phyloP scores from a whole-genome alignment of 2,113 vertebrate genomes.

The Bucco capensis region DNA sequence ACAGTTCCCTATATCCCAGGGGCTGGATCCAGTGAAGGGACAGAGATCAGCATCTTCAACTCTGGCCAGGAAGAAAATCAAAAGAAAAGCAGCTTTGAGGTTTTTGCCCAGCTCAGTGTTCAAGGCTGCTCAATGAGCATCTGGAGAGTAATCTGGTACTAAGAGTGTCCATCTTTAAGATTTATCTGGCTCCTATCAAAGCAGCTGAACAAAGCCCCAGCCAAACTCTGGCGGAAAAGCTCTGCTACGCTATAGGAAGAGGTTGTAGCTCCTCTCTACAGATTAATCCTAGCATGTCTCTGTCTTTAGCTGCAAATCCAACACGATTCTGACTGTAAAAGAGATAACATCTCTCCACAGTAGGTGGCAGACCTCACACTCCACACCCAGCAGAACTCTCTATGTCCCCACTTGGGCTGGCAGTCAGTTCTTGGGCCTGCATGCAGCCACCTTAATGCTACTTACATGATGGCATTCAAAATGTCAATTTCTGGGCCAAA shows the following conservation, averaged over 20 bases:
- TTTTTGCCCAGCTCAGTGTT: not conserved
- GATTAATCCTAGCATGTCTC: not conserved
- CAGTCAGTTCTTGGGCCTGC: not conserved
- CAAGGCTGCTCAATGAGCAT: not conserved
- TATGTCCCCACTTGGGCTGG: not conserved
- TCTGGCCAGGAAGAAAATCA: not conserved
- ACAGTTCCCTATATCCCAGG: not conserved
- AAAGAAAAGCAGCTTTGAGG: not conserved
- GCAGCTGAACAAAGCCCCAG: not conserved
- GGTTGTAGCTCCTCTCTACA: not conserved
- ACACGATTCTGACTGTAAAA: not conserved
- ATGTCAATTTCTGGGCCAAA: not conserved
- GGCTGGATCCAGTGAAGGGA: not conserved
- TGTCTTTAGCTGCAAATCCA: not conserved
- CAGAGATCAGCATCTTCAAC: not conserved
- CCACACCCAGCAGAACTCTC: not conserved
- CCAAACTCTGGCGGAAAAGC: not conserved
- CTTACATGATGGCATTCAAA: not conserved
- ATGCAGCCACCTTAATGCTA: not conserved
- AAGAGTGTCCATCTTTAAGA: not conserved
- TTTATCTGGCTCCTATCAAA: not conserved
- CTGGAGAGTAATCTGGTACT: not conserved
- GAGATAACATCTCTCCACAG: not conserved
- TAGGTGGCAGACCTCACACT: not conserved
- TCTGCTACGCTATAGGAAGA: not conserved